These are phyloP conservation scores for Coregonus sp. DNA, from an alignment of 2,797 vertebrate genomes.

Conservation along the genomic window DNA sequence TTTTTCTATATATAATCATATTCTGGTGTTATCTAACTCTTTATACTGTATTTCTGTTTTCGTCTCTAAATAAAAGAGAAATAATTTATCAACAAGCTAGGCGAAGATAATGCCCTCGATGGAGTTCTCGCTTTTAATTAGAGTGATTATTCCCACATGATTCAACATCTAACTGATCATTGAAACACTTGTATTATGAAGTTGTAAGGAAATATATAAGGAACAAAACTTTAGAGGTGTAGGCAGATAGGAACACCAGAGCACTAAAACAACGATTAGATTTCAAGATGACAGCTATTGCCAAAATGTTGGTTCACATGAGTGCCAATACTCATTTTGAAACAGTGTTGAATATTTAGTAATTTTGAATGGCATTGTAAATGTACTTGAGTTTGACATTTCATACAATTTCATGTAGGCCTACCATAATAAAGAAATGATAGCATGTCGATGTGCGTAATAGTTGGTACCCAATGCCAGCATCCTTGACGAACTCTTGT, in stretches of 20 bases:
- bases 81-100: neutral
- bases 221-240: neutral
- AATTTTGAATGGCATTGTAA: neutral
- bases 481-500: neutral
- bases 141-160: neutral
- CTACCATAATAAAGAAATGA: neutral
- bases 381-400: neutral
- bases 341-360: neutral
- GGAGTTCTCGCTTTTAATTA: neutral
- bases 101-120: neutral
- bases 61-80: neutral
- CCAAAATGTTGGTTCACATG: neutral
- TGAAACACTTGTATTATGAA: neutral
- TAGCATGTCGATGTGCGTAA: neutral
- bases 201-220: neutral
- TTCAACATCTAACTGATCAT: neutral
- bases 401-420: neutral
- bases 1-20: neutral
- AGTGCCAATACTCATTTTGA: neutral
- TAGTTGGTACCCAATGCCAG: neutral
- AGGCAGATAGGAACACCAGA: neutral
- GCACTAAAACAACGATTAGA: neutral
- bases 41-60: neutral
- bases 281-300: conserved; percentile 7
- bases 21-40: neutral